These are phyloP conservation scores for Alca torda DNA, from an alignment of 2,797 vertebrate genomes.

Conservation along the genomic window DNA sequence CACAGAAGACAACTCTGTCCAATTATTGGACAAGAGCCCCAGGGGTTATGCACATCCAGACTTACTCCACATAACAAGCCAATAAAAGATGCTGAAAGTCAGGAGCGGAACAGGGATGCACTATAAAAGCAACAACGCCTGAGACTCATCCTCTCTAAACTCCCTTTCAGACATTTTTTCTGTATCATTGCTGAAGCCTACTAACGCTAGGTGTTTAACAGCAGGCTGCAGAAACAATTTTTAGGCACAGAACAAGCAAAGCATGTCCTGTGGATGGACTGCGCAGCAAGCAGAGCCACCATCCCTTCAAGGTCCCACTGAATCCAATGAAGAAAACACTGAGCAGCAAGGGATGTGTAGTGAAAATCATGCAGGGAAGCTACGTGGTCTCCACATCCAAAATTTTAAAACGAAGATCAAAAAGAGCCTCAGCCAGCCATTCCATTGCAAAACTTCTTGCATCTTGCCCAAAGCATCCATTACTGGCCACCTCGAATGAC, in stretches of 20 bases:
- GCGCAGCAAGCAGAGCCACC: not conserved
- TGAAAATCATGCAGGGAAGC: not conserved
- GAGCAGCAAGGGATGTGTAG: not conserved
- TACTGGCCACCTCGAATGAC: not conserved
- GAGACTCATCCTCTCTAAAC: not conserved
- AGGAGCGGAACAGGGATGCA: not conserved
- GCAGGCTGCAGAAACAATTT: slow-evolving; percentile 13
- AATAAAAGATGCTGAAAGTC: not conserved
- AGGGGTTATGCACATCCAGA: not conserved
- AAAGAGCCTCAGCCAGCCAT: not conserved
- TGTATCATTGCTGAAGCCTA: not conserved
- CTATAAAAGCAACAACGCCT: not conserved
- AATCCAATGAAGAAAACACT: not conserved
- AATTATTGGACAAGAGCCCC: not conserved
- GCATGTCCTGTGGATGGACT: not conserved
- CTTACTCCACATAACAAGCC: not conserved
- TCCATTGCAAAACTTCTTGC: not conserved
- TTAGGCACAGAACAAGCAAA: slow-evolving; percentile 1
- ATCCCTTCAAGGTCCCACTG: not conserved
- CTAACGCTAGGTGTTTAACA: not conserved
- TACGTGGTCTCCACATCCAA: not conserved
- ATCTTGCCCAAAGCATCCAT: not conserved
- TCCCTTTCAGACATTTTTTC: not conserved
- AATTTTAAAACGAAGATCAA: not conserved
- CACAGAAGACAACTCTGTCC: not conserved